Conservation (phyloP, 2,113 vertebrate species). For the Copsychus sechellarum region DNA sequence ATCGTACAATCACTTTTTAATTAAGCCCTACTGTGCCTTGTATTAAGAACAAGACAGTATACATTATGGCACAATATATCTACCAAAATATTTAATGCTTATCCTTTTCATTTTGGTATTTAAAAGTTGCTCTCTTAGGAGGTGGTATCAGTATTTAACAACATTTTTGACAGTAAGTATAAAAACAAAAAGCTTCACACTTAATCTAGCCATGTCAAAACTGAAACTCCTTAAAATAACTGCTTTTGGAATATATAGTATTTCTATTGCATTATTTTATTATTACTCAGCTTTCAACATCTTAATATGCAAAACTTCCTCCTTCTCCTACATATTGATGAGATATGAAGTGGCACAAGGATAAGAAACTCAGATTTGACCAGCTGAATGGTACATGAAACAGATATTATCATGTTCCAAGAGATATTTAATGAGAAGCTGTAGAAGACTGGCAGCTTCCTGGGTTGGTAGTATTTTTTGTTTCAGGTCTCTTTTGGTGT, state of each 20-base stretch:
- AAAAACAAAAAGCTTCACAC: constrained; percentile 46
- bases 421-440: neutral
- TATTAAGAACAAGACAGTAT: constrained; percentile 71
- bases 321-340: constrained; percentile 46
- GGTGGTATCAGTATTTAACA: constrained; percentile 62
- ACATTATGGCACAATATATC: constrained; percentile 71
- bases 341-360: constrained; percentile 29
- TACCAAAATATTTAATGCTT: constrained; percentile 67
- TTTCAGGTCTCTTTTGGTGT: neutral
- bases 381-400: constrained; percentile 17
- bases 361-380: constrained; percentile 30
- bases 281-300: constrained; percentile 39
- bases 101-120: constrained; percentile 64
- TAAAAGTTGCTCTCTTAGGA: constrained; percentile 64
- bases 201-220: constrained; percentile 64
- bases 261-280: constrained; percentile 42
- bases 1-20: constrained; percentile 72
- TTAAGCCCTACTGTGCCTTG: constrained; percentile 76
- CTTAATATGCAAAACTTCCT: constrained; percentile 36
- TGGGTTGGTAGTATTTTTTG: neutral
- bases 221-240: constrained; percentile 60
- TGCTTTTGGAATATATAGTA: constrained; percentile 48
- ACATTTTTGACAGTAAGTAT: constrained; percentile 50
- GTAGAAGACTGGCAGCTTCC: neutral
- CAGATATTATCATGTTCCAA: neutral